Conservation (phyloP, 2,888 invertebrate genomes). For the Venustoraphidia nigricollis region DNA sequence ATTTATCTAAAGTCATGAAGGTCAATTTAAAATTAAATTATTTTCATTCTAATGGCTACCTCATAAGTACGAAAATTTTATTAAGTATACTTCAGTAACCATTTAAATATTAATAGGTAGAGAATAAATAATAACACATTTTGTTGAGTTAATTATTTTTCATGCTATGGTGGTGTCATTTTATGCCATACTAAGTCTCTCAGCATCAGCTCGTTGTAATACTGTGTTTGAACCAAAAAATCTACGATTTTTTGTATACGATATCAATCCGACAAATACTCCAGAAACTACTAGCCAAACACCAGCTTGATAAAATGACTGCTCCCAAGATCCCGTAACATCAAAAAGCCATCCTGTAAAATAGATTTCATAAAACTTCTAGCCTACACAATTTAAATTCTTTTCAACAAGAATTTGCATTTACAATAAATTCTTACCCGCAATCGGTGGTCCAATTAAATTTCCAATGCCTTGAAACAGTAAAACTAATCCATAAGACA, state of each 20-base stretch:
- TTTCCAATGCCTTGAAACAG: slow-evolving; percentile 87
- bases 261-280: slow-evolving; percentile 45
- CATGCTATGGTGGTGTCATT: background rate
- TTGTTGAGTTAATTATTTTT: slow-evolving; percentile 1
- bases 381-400: background rate
- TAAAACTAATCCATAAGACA: slow-evolving; percentile 79
- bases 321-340: slow-evolving; percentile 53
- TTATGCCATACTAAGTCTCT: slow-evolving; percentile 14
- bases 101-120: too few relatives aligned
- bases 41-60: too few relatives aligned
- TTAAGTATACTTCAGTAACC: too few relatives aligned
- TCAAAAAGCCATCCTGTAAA: slow-evolving; percentile 42
- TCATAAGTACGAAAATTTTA: too few relatives aligned
- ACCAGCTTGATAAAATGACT: slow-evolving; percentile 67
- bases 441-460: slow-evolving; percentile 80
- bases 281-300: slow-evolving; percentile 71
- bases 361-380: slow-evolving; percentile 1
- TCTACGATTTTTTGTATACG: slow-evolving; percentile 47
- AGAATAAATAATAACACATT: too few relatives aligned
- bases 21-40: too few relatives aligned
- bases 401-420: background rate
- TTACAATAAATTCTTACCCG: slow-evolving; percentile 38
- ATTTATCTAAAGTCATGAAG: too few relatives aligned
- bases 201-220: slow-evolving; percentile 29
- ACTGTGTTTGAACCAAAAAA: slow-evolving; percentile 38